Evolutionary conservation across 2,888 invertebrate genomes (phyloP).

Genomic region (Seira ritae): DNA sequence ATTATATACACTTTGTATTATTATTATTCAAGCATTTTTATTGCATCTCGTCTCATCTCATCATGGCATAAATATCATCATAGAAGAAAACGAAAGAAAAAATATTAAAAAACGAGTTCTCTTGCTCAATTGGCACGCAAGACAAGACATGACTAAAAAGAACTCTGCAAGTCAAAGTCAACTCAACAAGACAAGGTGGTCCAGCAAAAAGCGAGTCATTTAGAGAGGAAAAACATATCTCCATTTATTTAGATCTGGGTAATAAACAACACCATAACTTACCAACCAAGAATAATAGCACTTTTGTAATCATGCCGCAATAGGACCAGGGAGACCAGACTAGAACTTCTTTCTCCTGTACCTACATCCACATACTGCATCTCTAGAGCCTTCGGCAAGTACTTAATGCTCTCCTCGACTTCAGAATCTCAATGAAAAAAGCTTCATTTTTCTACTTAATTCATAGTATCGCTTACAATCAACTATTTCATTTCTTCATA

Average conservation of each 20-base stretch:
- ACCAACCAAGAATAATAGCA: conserved; percentile 27
- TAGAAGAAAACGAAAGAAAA: conserved; percentile 30
- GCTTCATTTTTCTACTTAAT: conserved; percentile 20
- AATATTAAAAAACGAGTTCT: conserved; percentile 56
- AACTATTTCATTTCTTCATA: conserved; percentile 43
- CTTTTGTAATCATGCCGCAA: too few species aligned
- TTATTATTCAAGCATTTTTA: conserved; percentile 38
- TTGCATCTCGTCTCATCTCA: conserved; percentile 40
- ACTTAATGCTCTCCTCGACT: neutral
- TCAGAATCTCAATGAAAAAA: neutral
- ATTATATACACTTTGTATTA: conserved; percentile 32
- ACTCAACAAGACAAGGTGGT: too few species aligned
- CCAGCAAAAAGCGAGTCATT: conserved; percentile 26
- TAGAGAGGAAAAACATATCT: conserved; percentile 23
- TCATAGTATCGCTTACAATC: conserved; percentile 40
- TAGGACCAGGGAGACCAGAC: too few species aligned
- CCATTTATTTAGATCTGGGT: conserved; percentile 47
- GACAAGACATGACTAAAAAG: neutral
- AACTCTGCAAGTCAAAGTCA: too few species aligned
- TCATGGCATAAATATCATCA: conserved; percentile 17
- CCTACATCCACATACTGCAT: too few species aligned
- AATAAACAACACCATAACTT: conserved; percentile 42
- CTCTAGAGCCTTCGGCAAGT: neutral
- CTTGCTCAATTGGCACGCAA: conserved; percentile 53
- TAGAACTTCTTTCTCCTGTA: too few species aligned